Base-by-base conservation (phyloP, 1,140 invertebrate species). In the Cydia pomonella region DNA sequence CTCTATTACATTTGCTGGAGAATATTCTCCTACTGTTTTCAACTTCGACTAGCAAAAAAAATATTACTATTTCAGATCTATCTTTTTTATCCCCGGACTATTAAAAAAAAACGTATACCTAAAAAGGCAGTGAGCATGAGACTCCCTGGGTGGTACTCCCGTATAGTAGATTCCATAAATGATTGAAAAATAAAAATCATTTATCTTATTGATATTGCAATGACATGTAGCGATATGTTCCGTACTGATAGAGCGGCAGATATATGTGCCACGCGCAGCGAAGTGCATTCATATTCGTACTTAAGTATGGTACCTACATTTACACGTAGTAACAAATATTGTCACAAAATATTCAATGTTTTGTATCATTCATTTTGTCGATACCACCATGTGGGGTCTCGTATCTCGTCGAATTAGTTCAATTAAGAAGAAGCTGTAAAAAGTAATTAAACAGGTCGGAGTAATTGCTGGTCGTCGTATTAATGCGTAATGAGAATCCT, bases 391-490 rank as follows among this genome's bases (percentile, higher is more conserved):
- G 53, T 59, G 53, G 53, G 53, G 53, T 59, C 53, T 53, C 53
- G 18, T 18, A 53, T 53, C 44, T 47, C 53, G 21, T 59, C 53
- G n/a, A 59, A 59, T 50, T 59, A 59, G 53, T 59, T 59, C 53
- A 59, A 59, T 59, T 59, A 59, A 59, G 53, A 59, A 23, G 53
- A 21, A 59, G 53, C 53, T 59, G 53, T 59, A 59, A 59, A 59
- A 59, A 59, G 18, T 21, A 59, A 23, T 59, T 23, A 23, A 59
- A 59, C 53, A 23, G 53, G 53, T 59, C 6, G 53, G 53, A 18
- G 53, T 59, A 59, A 59, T 59, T 59, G 53, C 9, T 23, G 9
- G 4, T 59, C 53, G 53, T 47, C 44, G 13, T 13, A 59, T 59
- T 59, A 59, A 23, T 59, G 18, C 18, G 9, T 59, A 59, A 59